These are phyloP conservation scores for Saiga tatarica DNA, from an alignment of 2,113 vertebrate species.

Conservation along the genomic window DNA sequence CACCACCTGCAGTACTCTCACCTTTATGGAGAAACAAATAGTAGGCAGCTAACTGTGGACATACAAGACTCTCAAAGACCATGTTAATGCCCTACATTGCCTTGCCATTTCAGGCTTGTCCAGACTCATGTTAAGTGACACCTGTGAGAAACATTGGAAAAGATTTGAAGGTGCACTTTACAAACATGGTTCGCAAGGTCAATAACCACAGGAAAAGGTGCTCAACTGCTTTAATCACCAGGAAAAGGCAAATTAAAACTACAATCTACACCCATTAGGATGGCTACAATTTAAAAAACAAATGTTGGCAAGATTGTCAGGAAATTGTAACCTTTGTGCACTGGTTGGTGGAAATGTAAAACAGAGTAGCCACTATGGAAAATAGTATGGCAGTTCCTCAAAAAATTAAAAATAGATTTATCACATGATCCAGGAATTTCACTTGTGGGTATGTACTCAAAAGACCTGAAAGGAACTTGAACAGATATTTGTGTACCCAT, in stretches of 20 bases:
- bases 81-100: neutral
- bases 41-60: neutral
- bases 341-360: neutral
- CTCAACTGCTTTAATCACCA: neutral
- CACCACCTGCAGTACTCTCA: neutral
- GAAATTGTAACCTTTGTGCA: neutral
- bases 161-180: neutral
- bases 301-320: neutral
- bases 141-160: neutral
- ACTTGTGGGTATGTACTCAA: neutral
- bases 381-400: neutral
- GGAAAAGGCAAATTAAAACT: neutral
- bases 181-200: neutral
- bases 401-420: neutral
- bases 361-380: neutral
- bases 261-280: neutral
- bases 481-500: neutral
- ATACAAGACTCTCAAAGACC: neutral
- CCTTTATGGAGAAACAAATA: neutral
- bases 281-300: neutral
- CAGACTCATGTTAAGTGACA: neutral
- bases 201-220: neutral
- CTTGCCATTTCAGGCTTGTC: neutral
- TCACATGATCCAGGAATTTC: neutral
- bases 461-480: neutral